Base-by-base conservation (phyloP, 2,113 vertebrate genomes). In the Neogale vison region DNA sequence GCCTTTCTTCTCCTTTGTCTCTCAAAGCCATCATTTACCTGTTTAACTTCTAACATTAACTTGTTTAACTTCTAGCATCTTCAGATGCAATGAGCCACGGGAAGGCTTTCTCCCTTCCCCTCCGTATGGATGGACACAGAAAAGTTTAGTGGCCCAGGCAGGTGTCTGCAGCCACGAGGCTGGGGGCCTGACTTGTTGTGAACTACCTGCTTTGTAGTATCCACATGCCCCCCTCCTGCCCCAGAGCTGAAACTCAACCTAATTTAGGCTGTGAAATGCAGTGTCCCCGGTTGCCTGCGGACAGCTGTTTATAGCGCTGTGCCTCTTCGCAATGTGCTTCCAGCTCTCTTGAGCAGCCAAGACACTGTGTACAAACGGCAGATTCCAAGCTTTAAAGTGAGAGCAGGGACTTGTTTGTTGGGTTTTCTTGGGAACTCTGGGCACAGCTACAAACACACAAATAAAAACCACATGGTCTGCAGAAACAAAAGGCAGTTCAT, bases 401-500 rank as follows among this genome's bases (percentile, higher is more conserved):
- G 76, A 88, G 74, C n/a, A 47, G 88, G 29, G 95, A 97, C 95
- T 96, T 94, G 95, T 96, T 88, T 34, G 92, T 96, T 96, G 81
- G 63, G 92, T 96, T 98, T 96, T 97, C 96, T 96, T 59, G 90
- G 88, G 90, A 96, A 65, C 95, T 29, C 84, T 50, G 90, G 95
- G 88, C 93, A 94, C 4, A 0, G 65, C 45, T 39, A 92, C 87
- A 92, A 90, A 67, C 39, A 65, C 52, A 83, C 57, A 82, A 72
- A 92, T 63, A 86, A 84, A 97, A 89, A 95, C 63, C 39, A n/a
- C 0, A 1, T 7, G 4, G 36, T 81, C 14, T 29, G 29, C 21
- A 86, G 94, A 88, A 94, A 98, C 93, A 97, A 97, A 97, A 94
- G 97, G 69, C 45, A 61, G 71, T 93, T 98, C 92, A 94, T 92